Evolutionary conservation across 1,140 invertebrate species (phyloP).

Genomic region (Riptortus pedestris): DNA sequence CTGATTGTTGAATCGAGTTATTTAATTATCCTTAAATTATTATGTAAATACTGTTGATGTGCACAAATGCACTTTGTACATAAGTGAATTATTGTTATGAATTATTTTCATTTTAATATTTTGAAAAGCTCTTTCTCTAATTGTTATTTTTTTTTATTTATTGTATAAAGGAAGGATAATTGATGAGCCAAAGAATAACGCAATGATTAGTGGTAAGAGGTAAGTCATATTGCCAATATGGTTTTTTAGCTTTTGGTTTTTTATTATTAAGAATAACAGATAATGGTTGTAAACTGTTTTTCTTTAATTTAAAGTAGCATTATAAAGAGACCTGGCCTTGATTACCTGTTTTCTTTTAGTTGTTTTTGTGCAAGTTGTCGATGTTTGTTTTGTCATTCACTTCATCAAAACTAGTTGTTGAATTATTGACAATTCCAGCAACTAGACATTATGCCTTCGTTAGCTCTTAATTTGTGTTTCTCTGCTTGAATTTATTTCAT

Average conservation of each 20-base stretch:
- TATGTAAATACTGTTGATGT: conserved; percentile 3
- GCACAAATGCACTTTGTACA: conserved; percentile 9
- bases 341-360: too few relatives aligned
- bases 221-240: neutral
- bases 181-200: neutral
- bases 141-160: neutral
- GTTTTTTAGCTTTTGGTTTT: neutral
- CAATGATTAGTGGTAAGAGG: neutral
- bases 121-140: neutral
- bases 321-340: too few relatives aligned
- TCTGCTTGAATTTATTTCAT: too few relatives aligned
- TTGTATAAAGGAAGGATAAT: neutral
- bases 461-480: too few relatives aligned
- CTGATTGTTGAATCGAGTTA: neutral
- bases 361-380: too few relatives aligned
- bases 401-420: too few relatives aligned
- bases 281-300: too few relatives aligned
- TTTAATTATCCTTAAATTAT: neutral
- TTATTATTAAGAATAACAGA: neutral
- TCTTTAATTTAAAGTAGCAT: too few relatives aligned
- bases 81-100: conserved; percentile 4
- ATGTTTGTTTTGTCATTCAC: too few relatives aligned
- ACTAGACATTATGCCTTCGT: too few relatives aligned
- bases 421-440: too few relatives aligned
- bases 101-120: neutral